Evolutionary conservation across 2,888 invertebrate species (phyloP), one percentile per base, ranked within the genome.

Genomic region (Imbricaverruca yamaguchii): DNA sequence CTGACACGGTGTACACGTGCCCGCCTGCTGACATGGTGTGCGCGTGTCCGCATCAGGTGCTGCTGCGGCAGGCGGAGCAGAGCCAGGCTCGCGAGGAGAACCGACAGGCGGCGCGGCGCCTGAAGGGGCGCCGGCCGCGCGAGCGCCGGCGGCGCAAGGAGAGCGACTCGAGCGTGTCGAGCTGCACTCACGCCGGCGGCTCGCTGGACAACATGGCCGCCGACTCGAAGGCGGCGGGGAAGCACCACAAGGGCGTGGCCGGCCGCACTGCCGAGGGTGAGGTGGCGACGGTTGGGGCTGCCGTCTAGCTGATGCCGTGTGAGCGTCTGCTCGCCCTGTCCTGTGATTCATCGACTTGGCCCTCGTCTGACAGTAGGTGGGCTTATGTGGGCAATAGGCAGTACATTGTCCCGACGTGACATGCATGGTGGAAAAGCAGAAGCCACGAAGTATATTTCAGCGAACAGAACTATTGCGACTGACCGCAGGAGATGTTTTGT

Each of bases 191-290:
- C 56, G 78, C 78, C n/a, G 79, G 79, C 79, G 57, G 57, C 25
- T 57, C 57, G 12, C 79, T 79, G 56, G 79, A 79, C 57, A 79
- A 79, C 57, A 57, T 79, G 13, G 79, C 79, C 23, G 57, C n/a
- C 56, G 57, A 21, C 79, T 23, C 18, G 9, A 21, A 23, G 21
- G 21, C 53, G 74, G 10, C 9, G 55, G 65, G 11, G n/a, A 23
- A 6, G n/a, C 8, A 23, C 8, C 65, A 65, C 23, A 53, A 55
- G 53, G 74, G 74, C 53, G 74, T 74, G 53, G 74, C 74, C 9
- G 74, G 74, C 13, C 74, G 55, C 74, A 74, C 74, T 2, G 53
- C 21, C 21, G 55, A 55, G 18, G 74, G 74, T 74, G 53, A 65
- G 65, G 4, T 39, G 39, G 39, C 39, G 39, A 39, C 39, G 39